phyloP scores from a whole-genome alignment of 2,113 vertebrate species.

The Psilopogon haemacephalus region DNA sequence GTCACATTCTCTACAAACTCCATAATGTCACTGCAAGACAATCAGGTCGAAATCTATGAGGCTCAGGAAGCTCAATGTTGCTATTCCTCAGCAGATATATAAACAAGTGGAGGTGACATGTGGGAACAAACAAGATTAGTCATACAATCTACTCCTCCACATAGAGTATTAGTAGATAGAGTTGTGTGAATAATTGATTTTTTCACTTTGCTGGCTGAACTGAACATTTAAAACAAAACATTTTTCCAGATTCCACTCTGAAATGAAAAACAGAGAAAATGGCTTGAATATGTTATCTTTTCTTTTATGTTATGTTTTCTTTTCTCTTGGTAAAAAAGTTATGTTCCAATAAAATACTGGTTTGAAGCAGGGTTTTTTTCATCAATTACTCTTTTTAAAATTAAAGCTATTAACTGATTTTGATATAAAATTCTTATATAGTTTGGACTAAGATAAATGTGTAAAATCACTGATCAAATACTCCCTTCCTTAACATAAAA shows the following conservation, averaged over 20 bases:
- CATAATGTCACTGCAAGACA: background rate
- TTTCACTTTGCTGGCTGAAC: background rate
- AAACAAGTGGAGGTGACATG: background rate
- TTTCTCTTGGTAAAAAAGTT: conserved; percentile 6
- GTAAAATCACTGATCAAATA: conserved; percentile 12
- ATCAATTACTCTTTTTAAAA: background rate
- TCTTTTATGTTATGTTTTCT: background rate
- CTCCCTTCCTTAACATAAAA: background rate
- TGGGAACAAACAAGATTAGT: conserved; percentile 42
- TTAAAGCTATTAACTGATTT: background rate
- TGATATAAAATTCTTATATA: background rate
- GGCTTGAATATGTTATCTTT: background rate
- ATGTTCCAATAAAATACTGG: background rate
- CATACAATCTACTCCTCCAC: conserved; percentile 15
- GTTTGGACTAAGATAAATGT: background rate
- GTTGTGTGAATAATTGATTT: conserved; percentile 15
- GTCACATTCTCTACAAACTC: background rate
- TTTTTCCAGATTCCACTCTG: conserved; percentile 7
- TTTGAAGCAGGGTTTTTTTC: background rate
- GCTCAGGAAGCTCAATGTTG: background rate
- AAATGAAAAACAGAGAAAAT: background rate
- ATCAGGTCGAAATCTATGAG: background rate
- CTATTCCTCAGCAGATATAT: background rate
- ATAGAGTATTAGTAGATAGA: conserved; percentile 1
- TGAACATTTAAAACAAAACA: background rate